Conservation (phyloP, 1,140 invertebrate genomes). For the Stegodyphus mimosarum region DNA sequence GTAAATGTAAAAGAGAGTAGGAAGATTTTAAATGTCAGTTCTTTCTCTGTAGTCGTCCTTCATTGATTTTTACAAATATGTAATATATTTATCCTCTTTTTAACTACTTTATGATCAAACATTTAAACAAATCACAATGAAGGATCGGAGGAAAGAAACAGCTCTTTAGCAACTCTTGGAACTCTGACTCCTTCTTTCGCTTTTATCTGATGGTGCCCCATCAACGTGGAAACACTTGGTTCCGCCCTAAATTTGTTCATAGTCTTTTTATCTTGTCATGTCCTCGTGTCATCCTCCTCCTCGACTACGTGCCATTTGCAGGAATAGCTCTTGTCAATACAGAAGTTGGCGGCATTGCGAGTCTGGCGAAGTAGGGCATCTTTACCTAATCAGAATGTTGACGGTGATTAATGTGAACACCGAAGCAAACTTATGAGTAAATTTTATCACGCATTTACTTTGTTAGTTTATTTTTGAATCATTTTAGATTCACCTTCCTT, state of each 20-base stretch:
- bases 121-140: too few relatives aligned
- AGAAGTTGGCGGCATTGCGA: background rate
- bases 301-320: background rate
- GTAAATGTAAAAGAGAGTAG: too few relatives aligned
- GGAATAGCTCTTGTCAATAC: background rate
- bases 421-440: background rate
- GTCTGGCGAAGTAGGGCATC: background rate
- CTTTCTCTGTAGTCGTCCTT: too few relatives aligned
- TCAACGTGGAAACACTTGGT: background rate
- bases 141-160: too few relatives aligned
- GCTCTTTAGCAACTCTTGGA: too few relatives aligned
- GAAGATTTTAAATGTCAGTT: too few relatives aligned
- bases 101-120: too few relatives aligned
- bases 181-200: background rate
- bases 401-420: background rate
- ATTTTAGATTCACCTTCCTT: too few relatives aligned
- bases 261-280: background rate
- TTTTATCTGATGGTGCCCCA: background rate
- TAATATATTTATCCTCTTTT: too few relatives aligned
- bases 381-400: background rate
- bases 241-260: background rate
- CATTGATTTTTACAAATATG: too few relatives aligned
- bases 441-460: too few relatives aligned
- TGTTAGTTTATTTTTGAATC: too few relatives aligned
- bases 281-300: background rate